These are phyloP conservation scores for Smittia aterrima DNA, from an alignment of 2,888 invertebrate species.

Conservation along the genomic window DNA sequence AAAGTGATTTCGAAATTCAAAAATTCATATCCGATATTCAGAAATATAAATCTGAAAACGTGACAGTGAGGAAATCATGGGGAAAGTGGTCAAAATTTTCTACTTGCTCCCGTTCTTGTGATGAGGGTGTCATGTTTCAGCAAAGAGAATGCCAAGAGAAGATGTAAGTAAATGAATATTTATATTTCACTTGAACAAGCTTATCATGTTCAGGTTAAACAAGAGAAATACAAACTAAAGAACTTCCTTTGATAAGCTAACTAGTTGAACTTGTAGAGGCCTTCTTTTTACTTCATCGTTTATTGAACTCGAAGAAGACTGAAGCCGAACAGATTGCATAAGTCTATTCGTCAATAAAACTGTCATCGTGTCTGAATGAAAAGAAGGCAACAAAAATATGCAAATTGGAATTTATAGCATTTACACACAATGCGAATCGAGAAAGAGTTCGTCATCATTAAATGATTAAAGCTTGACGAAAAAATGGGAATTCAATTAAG, in stretches of 20 bases:
- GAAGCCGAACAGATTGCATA: neutral
- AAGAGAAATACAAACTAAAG: neutral
- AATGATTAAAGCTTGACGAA: neutral
- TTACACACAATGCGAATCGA: constrained; percentile 25
- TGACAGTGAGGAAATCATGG: constrained; percentile 33
- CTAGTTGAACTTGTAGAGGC: neutral
- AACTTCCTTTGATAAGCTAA: neutral
- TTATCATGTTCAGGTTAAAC: too few relatives aligned
- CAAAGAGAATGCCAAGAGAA: constrained; percentile 22
- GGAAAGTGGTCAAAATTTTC: constrained; percentile 30
- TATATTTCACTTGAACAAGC: neutral
- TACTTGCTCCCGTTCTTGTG: constrained; percentile 24
- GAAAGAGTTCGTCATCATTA: constrained; percentile 19
- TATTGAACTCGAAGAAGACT: neutral
- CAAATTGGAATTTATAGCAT: constrained; percentile 33
- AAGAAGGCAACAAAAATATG: constrained; percentile 12
- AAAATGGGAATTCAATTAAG: constrained; percentile 23
- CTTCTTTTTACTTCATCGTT: neutral
- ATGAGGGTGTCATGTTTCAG: constrained; percentile 29
- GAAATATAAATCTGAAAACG: constrained; percentile 8
- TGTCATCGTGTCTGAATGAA: constrained; percentile 22
- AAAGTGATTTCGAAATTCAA: constrained; percentile 29
- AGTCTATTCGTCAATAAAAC: constrained; percentile 5
- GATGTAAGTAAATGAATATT: constrained; percentile 12
- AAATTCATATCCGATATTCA: constrained; percentile 22